Base-by-base conservation (phyloP, 2,888 invertebrate species). In the Ditula angustiorana region DNA sequence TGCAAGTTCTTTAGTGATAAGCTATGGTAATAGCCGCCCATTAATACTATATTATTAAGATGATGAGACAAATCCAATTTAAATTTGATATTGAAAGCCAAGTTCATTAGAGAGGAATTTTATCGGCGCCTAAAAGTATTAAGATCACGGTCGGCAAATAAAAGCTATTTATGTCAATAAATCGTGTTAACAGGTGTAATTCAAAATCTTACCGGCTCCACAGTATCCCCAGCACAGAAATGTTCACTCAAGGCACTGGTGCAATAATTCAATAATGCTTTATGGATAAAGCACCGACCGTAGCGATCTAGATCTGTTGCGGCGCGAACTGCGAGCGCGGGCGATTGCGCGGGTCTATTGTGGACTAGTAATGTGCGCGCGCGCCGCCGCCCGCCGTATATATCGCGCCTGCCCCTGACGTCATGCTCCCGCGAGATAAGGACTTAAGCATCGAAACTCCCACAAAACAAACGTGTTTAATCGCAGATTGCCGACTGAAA, bases 301-400 rank as follows among this genome's bases (percentile, higher is more conserved):
- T 78, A 72, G 76, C 68, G 74, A 70, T 68, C 68, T 61, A 74
- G 73, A 73, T 74, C 63, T 69, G 68, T 49, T 23, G 44, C 62
- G 61, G 67, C 79, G 79, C 78, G 78, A 83, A 80, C 81, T 80
- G 80, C 69, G 74, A 79, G 76, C 80, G 82, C 73, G 73, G 74
- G 79, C 77, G 80, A 78, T 73, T 72, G 78, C 82, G 79, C 83
- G 76, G 84, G 79, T 80, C 85, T 85, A 83, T 84, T 75, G 79
- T 75, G 71, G 75, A 86, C 83, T 81, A 69, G 77, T 82, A 88
- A 85, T 88, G 85, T 80, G 79, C 88, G 88, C 92, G 90, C 90
- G 91, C 88, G 87, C 81, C 74, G 72, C 69, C 66, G 72, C 67
- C 81, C 61, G 75, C 72, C 70, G 84, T 91, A 91, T 91, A 88